A percentile compares a stretch with the other conserved stretches of the same genome.
Conservation (phyloP, 2,113 vertebrate species). For the Chlorodrepanis virens region DNA sequence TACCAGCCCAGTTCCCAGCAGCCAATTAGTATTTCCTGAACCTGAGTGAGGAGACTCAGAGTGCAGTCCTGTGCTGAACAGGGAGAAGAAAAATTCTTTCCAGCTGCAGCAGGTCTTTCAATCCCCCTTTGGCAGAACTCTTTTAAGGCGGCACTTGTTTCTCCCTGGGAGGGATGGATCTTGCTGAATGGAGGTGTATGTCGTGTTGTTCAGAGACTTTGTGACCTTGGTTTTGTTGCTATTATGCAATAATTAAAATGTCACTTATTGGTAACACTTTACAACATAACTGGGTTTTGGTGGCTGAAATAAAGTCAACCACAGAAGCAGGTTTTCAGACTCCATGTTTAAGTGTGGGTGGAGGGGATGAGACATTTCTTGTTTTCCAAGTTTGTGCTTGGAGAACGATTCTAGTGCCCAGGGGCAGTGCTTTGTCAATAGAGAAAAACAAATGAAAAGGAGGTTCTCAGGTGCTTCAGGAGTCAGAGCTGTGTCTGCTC, state of each 20-base stretch:
- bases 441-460: background rate
- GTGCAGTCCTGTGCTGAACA: background rate
- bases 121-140: background rate
- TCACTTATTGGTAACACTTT: background rate
- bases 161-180: background rate
- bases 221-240: background rate
- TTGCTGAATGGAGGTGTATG: background rate
- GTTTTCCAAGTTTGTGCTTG: background rate
- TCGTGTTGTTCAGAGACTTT: background rate
- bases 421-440: background rate
- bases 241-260: constrained; percentile 6
- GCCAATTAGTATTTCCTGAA: background rate
- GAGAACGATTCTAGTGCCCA: background rate
- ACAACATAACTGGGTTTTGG: background rate
- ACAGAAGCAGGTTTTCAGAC: background rate
- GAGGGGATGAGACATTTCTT: background rate
- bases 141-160: background rate
- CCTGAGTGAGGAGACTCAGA: background rate
- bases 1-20: background rate
- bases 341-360: background rate
- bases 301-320: background rate
- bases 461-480: background rate
- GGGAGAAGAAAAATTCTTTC: background rate
- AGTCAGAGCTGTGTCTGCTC: background rate
- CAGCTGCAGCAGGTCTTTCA: background rate